Base-by-base conservation (phyloP, 1,140 invertebrate genomes). In the Drosophila setifemur region DNA sequence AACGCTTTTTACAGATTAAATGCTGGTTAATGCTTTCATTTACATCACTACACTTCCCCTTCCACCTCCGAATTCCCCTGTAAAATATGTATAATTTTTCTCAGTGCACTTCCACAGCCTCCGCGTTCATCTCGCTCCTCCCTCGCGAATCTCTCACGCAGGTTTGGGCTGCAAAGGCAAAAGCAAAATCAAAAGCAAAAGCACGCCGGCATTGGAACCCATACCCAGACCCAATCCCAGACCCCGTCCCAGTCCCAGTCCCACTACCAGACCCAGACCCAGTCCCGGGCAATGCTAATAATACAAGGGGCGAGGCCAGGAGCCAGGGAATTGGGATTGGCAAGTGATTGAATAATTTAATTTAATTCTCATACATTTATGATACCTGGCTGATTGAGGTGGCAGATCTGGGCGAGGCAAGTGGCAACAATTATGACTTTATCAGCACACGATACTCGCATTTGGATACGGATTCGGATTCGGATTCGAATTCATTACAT, bases 311-410 rank as follows among this genome's bases (percentile, higher is more conserved):
- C 8, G 2, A 7, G 33, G 1, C 4, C 6, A 18, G 49, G 16
- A n/a, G 7, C 6, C 19, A 23, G 37, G 11, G 11, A 9, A 54
- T 50, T 50, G 44, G 29, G 16, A 37, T 58, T 40, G 57, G 35
- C 57, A 58, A 60, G 52, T 60, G 57, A 60, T 60, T 60, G 57
- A 60, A 60, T 60, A 60, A 60, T 60, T 60, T 60, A 60, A 60
- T 60, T 60, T 60, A 60, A 58, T 60, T 60, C 57, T 60, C 54
- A 60, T 60, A 60, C 60, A 60, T 60, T 58, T 60, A 58, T 60
- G 53, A 60, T 60, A 50, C 7, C n/a, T 53, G 54, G 25, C 53
- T 60, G 57, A 60, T 60, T 60, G 57, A 60, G 54, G 49, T 57
- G 53, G 26, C 47, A 19, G n/a, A 57, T 5, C 7, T 18, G 18